Evolutionary conservation across 2,113 vertebrate genomes (phyloP).

Genomic region (Melanerpes formicivorus): DNA sequence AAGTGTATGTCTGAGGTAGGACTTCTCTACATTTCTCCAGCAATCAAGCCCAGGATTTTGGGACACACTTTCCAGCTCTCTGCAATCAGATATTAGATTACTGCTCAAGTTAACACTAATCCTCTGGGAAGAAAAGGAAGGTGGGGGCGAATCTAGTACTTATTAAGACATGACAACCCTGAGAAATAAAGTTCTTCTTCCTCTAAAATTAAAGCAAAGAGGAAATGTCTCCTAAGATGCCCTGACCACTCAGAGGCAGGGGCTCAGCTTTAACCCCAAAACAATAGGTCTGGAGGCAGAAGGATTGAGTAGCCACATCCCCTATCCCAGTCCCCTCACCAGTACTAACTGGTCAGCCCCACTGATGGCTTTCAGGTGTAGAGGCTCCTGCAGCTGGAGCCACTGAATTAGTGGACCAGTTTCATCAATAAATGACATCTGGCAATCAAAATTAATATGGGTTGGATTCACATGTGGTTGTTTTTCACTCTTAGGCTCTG

Average conservation of each 20-base stretch:
- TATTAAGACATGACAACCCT: background rate
- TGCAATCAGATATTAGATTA: background rate
- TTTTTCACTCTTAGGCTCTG: background rate
- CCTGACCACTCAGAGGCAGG: background rate
- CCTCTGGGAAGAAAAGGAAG: background rate
- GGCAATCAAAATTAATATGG: background rate
- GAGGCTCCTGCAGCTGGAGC: background rate
- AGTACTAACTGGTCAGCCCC: rapidly evolving
- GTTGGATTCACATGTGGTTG: background rate
- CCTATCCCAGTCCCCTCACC: background rate
- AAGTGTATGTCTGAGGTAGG: background rate
- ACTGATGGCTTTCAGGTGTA: background rate
- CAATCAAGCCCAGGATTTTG: background rate
- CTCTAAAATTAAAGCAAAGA: background rate
- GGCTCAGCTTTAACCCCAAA: background rate
- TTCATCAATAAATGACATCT: background rate
- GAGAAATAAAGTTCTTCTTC: background rate
- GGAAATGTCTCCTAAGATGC: background rate
- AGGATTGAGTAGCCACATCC: rapidly evolving
- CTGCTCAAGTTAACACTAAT: background rate
- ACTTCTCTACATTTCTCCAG: background rate
- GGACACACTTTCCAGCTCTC: background rate
- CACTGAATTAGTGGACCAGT: background rate
- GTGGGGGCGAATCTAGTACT: background rate
- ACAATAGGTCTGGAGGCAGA: background rate